Evolutionary conservation across 2,888 invertebrate genomes (phyloP).

Genomic region (Hoplodrina blanda): DNA sequence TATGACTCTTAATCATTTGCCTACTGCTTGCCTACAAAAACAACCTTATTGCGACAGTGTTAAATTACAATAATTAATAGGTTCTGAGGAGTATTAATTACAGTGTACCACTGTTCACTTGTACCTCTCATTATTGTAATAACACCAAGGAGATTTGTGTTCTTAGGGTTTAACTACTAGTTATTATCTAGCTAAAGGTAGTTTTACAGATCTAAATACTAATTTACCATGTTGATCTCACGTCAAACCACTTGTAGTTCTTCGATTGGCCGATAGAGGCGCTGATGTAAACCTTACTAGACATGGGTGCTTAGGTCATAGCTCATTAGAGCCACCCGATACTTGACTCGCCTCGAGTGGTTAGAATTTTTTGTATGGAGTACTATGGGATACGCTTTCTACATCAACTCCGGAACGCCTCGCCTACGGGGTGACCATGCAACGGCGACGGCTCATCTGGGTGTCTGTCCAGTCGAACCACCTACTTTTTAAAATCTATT

Average conservation of each 20-base stretch:
- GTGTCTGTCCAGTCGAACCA: no score
- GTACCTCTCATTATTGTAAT: conserved; percentile 1
- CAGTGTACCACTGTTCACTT: neutral
- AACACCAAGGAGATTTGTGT: conserved; percentile 18
- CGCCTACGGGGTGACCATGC: no score
- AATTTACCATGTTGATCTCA: neutral
- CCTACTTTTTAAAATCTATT: no score
- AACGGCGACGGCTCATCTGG: no score
- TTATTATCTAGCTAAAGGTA: neutral
- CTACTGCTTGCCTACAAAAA: neutral
- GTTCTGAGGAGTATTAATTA: neutral
- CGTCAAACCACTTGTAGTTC: neutral
- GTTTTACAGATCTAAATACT: conserved; percentile 9
- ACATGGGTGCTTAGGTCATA: no score
- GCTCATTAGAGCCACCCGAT: no score
- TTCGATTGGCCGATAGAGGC: neutral
- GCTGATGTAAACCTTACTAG: neutral
- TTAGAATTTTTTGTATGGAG: no score
- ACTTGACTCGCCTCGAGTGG: no score
- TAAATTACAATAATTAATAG: conserved; percentile 2
- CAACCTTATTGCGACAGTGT: neutral
- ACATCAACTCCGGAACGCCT: no score
- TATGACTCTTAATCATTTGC: no score
- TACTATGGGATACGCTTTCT: no score
- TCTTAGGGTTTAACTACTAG: conserved; percentile 1